Evolutionary conservation across 92 coral and sea anemone species (phyloP).

Genomic region (Epizoanthus illoricatus): DNA sequence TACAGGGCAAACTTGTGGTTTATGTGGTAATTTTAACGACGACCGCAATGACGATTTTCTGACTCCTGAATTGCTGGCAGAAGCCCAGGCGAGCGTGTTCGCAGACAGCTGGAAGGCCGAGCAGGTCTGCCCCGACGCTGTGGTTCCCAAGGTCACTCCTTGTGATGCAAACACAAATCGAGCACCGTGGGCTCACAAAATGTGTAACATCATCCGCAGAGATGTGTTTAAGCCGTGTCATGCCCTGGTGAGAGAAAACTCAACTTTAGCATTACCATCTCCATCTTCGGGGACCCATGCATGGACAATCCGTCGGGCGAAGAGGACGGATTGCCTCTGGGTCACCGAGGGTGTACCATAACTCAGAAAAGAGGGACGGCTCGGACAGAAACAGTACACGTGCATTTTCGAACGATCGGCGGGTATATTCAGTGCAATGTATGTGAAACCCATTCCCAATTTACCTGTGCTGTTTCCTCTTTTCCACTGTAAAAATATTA

Average conservation of each 20-base stretch:
- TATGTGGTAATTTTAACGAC: conserved; percentile 87
- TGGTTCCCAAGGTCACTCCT: conserved; percentile 61
- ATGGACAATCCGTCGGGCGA: too few species aligned
- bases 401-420: conserved; percentile 11
- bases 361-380: conserved; percentile 26
- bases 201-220: conserved; percentile 85
- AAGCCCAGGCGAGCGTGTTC: conserved; percentile 72
- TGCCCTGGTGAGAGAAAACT: conserved; percentile 59
- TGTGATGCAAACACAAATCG: conserved; percentile 77
- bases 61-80: conserved; percentile 86
- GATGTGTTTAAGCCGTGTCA: conserved; percentile 82
- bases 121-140: conserved; percentile 80
- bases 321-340: too few species aligned
- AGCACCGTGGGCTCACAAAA: conserved; percentile 94
- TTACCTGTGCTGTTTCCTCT: conserved; percentile 11
- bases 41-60: conserved; percentile 84
- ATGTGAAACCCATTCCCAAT: neutral
- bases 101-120: conserved; percentile 94
- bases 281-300: too few species aligned
- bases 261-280: neutral
- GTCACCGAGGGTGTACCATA: too few species aligned
- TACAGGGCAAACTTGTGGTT: conserved; percentile 77
- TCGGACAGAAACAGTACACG: conserved; percentile 32
- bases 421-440: conserved; percentile 20
- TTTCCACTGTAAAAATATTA: neutral